These are phyloP conservation scores for Ceratotherium simum DNA, from an alignment of 2,113 vertebrate species.

Conservation along the genomic window DNA sequence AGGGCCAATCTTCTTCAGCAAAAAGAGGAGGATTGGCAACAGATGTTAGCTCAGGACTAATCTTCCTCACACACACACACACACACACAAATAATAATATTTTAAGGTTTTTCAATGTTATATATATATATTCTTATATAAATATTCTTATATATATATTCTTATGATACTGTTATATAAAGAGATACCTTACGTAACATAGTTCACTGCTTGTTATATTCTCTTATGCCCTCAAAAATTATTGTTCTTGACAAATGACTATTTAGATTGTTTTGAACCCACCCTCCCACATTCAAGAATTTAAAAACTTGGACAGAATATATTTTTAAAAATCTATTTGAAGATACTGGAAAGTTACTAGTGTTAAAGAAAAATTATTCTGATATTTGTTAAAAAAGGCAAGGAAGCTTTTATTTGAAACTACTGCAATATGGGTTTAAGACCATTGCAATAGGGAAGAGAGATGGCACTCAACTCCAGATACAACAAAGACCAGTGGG, in stretches of 20 bases:
- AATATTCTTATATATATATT: too few species aligned
- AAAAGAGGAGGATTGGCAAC: too few species aligned
- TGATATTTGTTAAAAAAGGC: background rate
- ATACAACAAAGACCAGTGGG: background rate
- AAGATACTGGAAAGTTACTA: background rate
- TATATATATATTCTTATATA: too few species aligned
- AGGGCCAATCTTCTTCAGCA: too few species aligned
- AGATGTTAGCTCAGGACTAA: too few species aligned
- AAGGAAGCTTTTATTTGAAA: background rate
- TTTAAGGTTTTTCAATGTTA: background rate
- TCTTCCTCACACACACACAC: too few species aligned
- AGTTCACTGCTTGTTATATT: background rate
- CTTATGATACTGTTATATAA: background rate
- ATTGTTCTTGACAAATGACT: constrained; percentile 1
- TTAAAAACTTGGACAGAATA: background rate
- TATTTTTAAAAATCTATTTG: background rate
- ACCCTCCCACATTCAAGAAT: background rate
- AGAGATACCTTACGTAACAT: background rate
- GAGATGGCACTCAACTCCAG: background rate
- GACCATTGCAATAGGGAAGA: background rate
- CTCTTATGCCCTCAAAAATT: background rate
- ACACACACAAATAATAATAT: background rate
- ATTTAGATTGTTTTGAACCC: background rate
- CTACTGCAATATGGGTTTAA: background rate
- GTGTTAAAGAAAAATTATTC: background rate